Evolutionary conservation across 1,140 invertebrate species (phyloP), one percentile per base, ranked within the genome.

Genomic region (Pseudomyrmex cubaensis): DNA sequence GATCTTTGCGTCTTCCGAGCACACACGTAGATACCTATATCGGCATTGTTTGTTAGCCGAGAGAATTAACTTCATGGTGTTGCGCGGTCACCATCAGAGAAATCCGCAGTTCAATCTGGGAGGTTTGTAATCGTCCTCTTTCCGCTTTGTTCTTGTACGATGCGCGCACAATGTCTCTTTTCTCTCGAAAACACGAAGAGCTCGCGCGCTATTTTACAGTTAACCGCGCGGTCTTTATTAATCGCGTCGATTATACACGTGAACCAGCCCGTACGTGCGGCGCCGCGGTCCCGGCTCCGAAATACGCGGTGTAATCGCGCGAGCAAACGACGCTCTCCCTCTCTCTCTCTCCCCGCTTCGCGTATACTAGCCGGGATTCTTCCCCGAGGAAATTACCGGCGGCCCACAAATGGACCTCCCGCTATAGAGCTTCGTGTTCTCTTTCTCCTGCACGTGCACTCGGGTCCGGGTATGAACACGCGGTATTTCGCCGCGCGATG

Each of bases 341-440:
- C 5, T 35, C 4, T 35, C 25, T 35, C 35, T 7, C 35, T 25
- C 35, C 0, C 35, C 35, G 35, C 35, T 35, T 35, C 35, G 35
- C 57, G 48, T 87, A 76, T 54, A 80, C 52, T 35, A 72, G 35
- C 70, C 20, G 62, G 75, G 59, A 89, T 88, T 84, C 87, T 89
- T 89, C 87, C 87, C 86, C 59, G 80, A 89, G 87, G 87, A 89
- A 89, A 89, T 89, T 88, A 88, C 83, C 20, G 59, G 57, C n/a
- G 64, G 84, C 25, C 76, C 63, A 69, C 84, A 52, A 76, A 77
- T 72, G 78, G 86, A 83, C 76, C 69, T 35, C 56, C 8, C 12
- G 52, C 64, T 72, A 80, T 57, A 78, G 59, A 77, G 66, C 17
- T 67, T 35, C 35, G 35, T 59, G 73, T 83, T 61, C 61, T 67